Percentiles rank a stretch among this genome's conserved stretches.
Conservation (phyloP, 2,113 vertebrate species). For the Pantherophis guttatus region DNA sequence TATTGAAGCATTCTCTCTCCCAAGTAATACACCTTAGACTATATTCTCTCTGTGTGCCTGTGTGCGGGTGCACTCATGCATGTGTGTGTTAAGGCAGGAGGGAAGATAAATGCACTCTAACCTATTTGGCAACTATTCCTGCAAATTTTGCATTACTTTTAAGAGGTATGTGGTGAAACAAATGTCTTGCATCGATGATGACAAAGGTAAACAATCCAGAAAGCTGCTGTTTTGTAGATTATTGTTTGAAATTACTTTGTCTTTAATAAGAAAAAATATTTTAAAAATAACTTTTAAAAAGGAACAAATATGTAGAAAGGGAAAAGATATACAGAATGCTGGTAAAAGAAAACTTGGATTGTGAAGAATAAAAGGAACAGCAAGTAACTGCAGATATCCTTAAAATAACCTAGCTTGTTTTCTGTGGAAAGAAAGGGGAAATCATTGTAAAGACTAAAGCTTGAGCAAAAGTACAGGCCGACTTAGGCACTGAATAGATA, state of each 20-base stretch:
- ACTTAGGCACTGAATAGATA: background rate
- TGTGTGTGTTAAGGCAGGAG: background rate
- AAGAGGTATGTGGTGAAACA: background rate
- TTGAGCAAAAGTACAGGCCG: background rate
- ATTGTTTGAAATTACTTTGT: background rate
- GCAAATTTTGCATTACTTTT: background rate
- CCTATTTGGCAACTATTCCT: background rate
- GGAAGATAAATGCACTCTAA: background rate
- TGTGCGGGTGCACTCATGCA: background rate
- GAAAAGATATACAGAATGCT: background rate
- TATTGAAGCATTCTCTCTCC: conserved; percentile 9
- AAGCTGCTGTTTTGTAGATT: background rate
- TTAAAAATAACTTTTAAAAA: background rate
- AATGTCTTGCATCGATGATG: background rate
- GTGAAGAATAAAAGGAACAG: background rate
- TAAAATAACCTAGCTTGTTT: background rate
- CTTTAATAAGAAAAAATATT: background rate
- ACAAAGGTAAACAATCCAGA: background rate
- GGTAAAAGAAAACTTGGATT: background rate
- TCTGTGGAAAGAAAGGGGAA: background rate
- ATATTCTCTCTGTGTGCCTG: background rate
- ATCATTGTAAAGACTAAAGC: background rate
- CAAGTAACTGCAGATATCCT: background rate
- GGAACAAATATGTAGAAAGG: background rate
- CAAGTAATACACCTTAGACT: conserved; percentile 6